phyloP scores from a whole-genome alignment of 2,113 vertebrate genomes.

The Salvelinus sp. region DNA sequence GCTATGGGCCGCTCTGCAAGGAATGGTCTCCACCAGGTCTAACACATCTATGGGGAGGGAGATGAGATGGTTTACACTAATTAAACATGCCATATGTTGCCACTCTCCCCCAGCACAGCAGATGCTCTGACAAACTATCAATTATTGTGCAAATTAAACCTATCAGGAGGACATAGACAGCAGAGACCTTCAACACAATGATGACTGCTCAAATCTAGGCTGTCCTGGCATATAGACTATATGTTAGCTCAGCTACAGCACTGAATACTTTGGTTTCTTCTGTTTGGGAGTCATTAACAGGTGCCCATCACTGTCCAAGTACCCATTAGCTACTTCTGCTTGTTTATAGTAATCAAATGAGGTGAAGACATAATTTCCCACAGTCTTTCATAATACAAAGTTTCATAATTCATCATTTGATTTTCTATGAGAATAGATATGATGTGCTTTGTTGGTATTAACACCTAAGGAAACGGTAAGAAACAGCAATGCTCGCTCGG shows the following conservation, averaged over 20 bases:
- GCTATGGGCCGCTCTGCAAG: slow-evolving; percentile 21
- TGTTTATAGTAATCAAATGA: too few relatives aligned
- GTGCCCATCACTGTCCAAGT: too few relatives aligned
- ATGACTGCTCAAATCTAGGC: too few relatives aligned
- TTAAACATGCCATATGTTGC: slow-evolving; percentile 65
- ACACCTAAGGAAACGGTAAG: slow-evolving; percentile 5
- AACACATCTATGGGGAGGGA: slow-evolving; percentile 37
- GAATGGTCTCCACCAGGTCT: slow-evolving; percentile 25
- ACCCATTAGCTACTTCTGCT: too few relatives aligned
- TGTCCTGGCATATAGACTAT: too few relatives aligned
- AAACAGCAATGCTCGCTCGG: neutral
- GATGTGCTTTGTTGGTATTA: neutral
- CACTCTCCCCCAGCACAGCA: slow-evolving; percentile 49
- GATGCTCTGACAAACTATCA: slow-evolving; percentile 58
- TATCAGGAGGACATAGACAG: slow-evolving; percentile 36
- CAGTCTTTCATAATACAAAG: too few relatives aligned
- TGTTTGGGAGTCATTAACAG: too few relatives aligned
- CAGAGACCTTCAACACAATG: slow-evolving; percentile 26
- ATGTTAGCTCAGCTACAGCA: too few relatives aligned
- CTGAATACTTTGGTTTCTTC: too few relatives aligned
- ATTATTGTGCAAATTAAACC: slow-evolving; percentile 56
- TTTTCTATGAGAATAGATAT: slow-evolving; percentile 7
- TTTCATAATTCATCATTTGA: neutral
- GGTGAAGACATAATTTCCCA: too few relatives aligned
- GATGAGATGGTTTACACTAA: slow-evolving; percentile 49